Conservation (phyloP, 2,797 vertebrate species). For the Pempheris klunzingeri region DNA sequence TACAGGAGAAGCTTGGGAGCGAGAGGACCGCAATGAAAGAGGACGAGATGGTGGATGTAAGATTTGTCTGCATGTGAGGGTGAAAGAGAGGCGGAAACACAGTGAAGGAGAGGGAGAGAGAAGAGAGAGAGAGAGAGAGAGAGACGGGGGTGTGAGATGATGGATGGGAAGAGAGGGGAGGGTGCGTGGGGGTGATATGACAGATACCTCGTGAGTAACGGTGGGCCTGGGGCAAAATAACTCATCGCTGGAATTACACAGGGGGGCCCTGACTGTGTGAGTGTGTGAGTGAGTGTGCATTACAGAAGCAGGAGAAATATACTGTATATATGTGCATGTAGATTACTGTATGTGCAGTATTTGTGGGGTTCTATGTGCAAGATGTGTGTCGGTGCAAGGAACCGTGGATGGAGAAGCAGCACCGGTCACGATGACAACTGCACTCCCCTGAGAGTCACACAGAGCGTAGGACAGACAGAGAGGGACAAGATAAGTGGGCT, state of each 20-base stretch:
- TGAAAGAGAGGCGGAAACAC: not conserved
- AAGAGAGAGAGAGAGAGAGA: slow-evolving; percentile 7
- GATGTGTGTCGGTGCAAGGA: slow-evolving; percentile 25
- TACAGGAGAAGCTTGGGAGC: slow-evolving; percentile 6
- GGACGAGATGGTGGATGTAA: slow-evolving; percentile 12
- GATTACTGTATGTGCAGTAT: not conserved
- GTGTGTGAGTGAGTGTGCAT: slow-evolving; percentile 22
- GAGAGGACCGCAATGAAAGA: slow-evolving; percentile 6
- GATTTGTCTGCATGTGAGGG: slow-evolving; percentile 27
- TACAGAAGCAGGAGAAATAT: slow-evolving; percentile 14
- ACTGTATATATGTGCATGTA: not conserved
- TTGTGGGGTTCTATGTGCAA: not conserved
- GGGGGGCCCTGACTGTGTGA: slow-evolving; percentile 31
- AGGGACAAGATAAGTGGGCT: not conserved
- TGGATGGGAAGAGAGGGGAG: slow-evolving; percentile 49
- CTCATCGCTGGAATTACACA: slow-evolving; percentile 65
- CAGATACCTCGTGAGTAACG: slow-evolving; percentile 71
- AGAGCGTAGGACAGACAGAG: not conserved
- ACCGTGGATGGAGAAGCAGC: slow-evolving; percentile 18
- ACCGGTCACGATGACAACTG: slow-evolving; percentile 19
- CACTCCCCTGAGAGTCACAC: slow-evolving; percentile 8
- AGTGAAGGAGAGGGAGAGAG: slow-evolving; percentile 1
- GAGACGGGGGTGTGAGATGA: slow-evolving; percentile 51
- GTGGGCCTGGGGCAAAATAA: slow-evolving; percentile 70
- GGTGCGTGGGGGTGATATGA: slow-evolving; percentile 62